phyloP scores from a whole-genome alignment of 1,140 invertebrate genomes.

The Chironomus tepperi region DNA sequence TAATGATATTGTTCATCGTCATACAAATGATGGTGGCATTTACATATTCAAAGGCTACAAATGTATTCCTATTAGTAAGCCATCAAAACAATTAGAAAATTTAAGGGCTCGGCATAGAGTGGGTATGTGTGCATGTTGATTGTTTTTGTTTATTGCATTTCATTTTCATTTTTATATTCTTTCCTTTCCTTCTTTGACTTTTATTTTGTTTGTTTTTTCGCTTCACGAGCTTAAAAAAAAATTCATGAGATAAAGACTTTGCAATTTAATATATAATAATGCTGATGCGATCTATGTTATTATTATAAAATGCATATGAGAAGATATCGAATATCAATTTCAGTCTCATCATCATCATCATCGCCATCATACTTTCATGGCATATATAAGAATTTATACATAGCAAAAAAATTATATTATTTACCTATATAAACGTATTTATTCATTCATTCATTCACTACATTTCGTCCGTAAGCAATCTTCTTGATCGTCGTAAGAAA shows the following conservation, averaged over 20 bases:
- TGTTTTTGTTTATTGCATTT: background rate
- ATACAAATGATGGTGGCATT: background rate
- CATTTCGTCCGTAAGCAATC: background rate
- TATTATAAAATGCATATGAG: too few relatives aligned
- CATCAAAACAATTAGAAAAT: slow-evolving; percentile 7
- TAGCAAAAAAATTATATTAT: too few relatives aligned
- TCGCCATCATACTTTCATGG: too few relatives aligned
- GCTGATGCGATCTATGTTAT: too few relatives aligned
- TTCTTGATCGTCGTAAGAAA: background rate
- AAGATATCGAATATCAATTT: too few relatives aligned
- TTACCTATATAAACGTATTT: too few relatives aligned
- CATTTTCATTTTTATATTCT: background rate
- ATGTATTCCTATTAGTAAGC: slow-evolving; percentile 7
- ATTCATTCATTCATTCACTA: background rate
- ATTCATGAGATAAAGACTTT: too few relatives aligned
- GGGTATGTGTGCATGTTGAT: background rate
- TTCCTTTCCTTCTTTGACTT: background rate
- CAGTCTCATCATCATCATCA: too few relatives aligned
- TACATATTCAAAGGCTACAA: slow-evolving; percentile 6
- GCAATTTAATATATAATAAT: too few relatives aligned
- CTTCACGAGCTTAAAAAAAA: too few relatives aligned
- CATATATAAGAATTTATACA: too few relatives aligned
- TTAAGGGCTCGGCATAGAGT: background rate
- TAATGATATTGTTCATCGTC: background rate
- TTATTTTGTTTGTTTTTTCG: too few relatives aligned